These are phyloP conservation scores for Myrmecophaga tridactyla DNA, from an alignment of 2,113 vertebrate species.

Conservation along the genomic window DNA sequence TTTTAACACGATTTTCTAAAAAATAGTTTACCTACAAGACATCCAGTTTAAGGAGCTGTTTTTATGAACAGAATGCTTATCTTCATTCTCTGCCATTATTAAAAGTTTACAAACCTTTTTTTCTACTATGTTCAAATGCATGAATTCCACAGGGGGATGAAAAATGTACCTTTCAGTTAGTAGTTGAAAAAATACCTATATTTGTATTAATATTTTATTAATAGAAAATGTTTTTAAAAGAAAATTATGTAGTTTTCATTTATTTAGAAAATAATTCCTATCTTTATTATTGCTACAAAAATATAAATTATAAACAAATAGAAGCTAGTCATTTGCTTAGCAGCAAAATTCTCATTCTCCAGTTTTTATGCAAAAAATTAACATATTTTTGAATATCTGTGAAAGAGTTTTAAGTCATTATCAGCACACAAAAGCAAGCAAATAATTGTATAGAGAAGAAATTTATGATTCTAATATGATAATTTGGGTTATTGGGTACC, in stretches of 20 bases:
- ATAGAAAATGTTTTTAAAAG: neutral
- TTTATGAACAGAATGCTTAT: neutral
- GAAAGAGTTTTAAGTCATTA: neutral
- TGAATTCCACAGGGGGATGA: neutral
- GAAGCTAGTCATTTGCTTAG: neutral
- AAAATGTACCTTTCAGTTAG: neutral
- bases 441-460: neutral
- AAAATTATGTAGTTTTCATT: neutral
- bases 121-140: neutral
- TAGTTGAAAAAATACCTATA: neutral
- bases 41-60: slow-evolving; percentile 28
- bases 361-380: neutral
- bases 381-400: neutral
- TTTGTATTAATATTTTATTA: neutral
- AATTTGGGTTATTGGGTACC: neutral
- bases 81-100: slow-evolving; percentile 22
- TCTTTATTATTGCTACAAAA: neutral
- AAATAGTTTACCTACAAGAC: neutral
- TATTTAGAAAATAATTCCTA: neutral
- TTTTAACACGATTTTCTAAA: slow-evolving; percentile 32
- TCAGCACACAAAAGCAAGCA: neutral
- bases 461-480: neutral
- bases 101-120: neutral
- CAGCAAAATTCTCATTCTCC: neutral
- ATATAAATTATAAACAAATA: neutral